phyloP scores from a whole-genome alignment of 2,888 invertebrate species.

The Eristalis arbustorum region DNA sequence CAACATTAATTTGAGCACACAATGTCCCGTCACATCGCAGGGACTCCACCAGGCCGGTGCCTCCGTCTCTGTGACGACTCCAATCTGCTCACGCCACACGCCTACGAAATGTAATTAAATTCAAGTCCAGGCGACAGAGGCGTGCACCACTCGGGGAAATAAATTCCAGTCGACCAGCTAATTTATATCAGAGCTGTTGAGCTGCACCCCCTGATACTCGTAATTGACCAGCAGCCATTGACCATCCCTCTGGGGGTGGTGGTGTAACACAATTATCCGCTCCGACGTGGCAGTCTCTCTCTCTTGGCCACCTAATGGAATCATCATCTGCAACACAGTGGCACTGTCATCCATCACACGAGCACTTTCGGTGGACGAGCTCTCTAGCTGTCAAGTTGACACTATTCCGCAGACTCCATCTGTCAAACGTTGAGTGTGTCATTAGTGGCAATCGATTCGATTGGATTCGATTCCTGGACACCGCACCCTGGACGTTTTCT shows the following conservation, averaged over 20 bases:
- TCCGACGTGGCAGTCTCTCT: background rate
- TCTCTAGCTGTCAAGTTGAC: constrained; percentile 46
- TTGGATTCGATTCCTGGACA: background rate
- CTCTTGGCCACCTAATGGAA: constrained; percentile 18
- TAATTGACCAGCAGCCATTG: constrained; percentile 32
- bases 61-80: background rate
- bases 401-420: constrained; percentile 36
- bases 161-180: constrained; percentile 60
- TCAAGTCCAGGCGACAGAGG: constrained; percentile 54
- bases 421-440: constrained; percentile 38
- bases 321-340: constrained; percentile 26
- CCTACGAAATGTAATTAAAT: constrained; percentile 65
- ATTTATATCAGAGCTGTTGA: constrained; percentile 46
- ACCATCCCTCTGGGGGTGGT: background rate
- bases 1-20: constrained; percentile 39
- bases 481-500: background rate
- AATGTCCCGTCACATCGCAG: constrained; percentile 4
- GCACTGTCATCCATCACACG: constrained; percentile 28
- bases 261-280: constrained; percentile 47
- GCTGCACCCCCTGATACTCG: constrained; percentile 10
- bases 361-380: background rate
- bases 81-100: constrained; percentile 29
- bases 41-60: constrained; percentile 8
- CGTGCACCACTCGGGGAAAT: constrained; percentile 42
- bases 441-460: constrained; percentile 35